Evolutionary conservation across 92 coral and sea anemone genomes (phyloP).

Genomic region (Phenganax stokvisi): DNA sequence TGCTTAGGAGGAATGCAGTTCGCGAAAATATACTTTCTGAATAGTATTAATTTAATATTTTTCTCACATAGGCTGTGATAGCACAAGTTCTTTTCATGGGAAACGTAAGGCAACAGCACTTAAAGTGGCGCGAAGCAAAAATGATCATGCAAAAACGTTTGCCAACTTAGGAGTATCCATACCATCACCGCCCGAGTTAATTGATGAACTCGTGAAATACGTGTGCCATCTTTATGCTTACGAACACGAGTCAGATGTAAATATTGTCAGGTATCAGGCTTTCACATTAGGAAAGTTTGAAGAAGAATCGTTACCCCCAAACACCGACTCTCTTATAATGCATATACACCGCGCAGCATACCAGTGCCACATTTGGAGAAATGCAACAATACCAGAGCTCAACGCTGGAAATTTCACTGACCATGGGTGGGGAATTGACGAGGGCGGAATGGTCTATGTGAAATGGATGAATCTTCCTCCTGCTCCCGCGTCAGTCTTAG

Average conservation of each 20-base stretch:
- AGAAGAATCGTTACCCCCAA: constrained; percentile 37
- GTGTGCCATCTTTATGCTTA: constrained; percentile 36
- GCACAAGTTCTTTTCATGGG: constrained; percentile 29
- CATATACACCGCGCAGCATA: neutral
- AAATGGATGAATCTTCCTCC: no score
- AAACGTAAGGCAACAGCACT: constrained; percentile 17
- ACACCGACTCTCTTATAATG: constrained; percentile 36
- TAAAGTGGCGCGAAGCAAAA: constrained; percentile 22
- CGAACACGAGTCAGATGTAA: constrained; percentile 35
- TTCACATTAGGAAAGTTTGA: constrained; percentile 36
- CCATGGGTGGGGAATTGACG: no score
- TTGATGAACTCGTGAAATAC: constrained; percentile 22
- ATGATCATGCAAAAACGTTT: constrained; percentile 8
- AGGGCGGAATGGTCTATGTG: no score
- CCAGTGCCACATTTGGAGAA: no score
- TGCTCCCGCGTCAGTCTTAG: no score
- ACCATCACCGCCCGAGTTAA: constrained; percentile 12
- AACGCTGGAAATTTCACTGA: no score
- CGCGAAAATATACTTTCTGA: neutral
- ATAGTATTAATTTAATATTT: no score
- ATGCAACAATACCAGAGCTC: no score
- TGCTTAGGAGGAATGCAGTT: neutral
- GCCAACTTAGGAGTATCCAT: constrained; percentile 14
- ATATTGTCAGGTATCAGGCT: constrained; percentile 29
- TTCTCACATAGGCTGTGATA: constrained; percentile 16